Evolutionary conservation across 1,140 invertebrate genomes (phyloP), one percentile per base, ranked within the genome.

Genomic region (Scylla paramamosain): DNA sequence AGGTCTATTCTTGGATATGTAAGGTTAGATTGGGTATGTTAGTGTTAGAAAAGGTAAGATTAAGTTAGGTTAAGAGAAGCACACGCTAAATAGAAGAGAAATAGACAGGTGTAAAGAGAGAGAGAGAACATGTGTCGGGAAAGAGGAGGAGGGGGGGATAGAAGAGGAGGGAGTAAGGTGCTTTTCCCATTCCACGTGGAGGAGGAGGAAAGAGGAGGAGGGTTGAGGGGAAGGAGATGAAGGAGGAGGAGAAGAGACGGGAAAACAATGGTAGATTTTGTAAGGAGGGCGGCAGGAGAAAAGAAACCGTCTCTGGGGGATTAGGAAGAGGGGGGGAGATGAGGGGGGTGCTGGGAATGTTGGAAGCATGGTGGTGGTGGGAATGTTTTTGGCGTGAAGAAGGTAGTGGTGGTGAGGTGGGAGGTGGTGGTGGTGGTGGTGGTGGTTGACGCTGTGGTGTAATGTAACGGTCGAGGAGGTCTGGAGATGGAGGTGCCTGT

Each of bases 311-410:
- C 31, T n/a, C 31, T 16, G 14, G 45, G 7, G 86, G 45, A 88
- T 88, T 88, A 46, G 31, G 86, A 88, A 88, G 31, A 88, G 86
- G 25, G 29, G 7, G 89, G 52, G 12, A 52, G 52, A 52, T 16
- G 45, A 48, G 89, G 46, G 12, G 52, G 89, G 52, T 29, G 28
- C 31, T 45, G 89, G 39, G 46, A 46, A 45, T n/a, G 46, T n/a
- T 10, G 46, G 32, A 45, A 89, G 83, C 46, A 88, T 88, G 86
- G n/a, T 88, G 86, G 45, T 86, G 83, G 32, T 88, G 86, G 86
- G 31, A 46, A 88, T 88, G 86, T 45, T 88, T 10, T 14, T 88
- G 86, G 84, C 12, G 84, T 87, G 16, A 8, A 4, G 14, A 52
- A 52, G 59, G 67, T 32, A 25, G 86, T 39, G 31, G 25, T 88